Evolutionary conservation across 2,888 invertebrate genomes (phyloP).

Genomic region (Drosophila parthenogenetica): DNA sequence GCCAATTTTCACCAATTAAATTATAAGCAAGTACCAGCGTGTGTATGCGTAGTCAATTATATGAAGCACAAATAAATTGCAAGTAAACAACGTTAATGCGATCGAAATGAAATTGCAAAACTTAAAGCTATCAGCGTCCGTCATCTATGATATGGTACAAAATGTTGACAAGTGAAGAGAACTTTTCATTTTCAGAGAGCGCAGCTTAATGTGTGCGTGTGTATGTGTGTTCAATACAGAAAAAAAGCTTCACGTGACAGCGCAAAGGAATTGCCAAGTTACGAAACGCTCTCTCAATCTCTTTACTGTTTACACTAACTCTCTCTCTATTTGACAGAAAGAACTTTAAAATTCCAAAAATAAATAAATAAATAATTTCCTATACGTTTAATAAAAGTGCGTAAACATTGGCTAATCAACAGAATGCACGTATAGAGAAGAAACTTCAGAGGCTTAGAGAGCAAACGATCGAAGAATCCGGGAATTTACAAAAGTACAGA

Average conservation of each 20-base stretch:
- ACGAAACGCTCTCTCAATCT: neutral
- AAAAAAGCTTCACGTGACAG: slow-evolving; percentile 6
- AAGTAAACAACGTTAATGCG: slow-evolving; percentile 36
- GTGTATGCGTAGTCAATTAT: slow-evolving; percentile 40
- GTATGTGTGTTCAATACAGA: slow-evolving; percentile 1
- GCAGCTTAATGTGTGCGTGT: slow-evolving; percentile 6
- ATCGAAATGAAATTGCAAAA: slow-evolving; percentile 32
- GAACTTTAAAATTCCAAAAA: slow-evolving; percentile 12
- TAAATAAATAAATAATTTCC: neutral
- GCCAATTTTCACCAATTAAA: slow-evolving; percentile 46
- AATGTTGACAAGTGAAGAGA: slow-evolving; percentile 45
- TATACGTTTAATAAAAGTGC: slow-evolving; percentile 1
- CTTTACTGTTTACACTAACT: neutral
- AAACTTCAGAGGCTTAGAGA: neutral
- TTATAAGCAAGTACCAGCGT: slow-evolving; percentile 8
- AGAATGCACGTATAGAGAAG: neutral
- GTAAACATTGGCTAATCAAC: slow-evolving; percentile 6
- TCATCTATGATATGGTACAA: slow-evolving; percentile 48
- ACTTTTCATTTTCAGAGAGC: slow-evolving; percentile 2
- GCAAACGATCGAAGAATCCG: neutral
- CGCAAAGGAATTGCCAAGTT: slow-evolving; percentile 25
- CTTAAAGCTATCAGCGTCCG: slow-evolving; percentile 51
- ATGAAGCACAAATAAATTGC: neutral
- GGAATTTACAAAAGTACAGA: neutral
- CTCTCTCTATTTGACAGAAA: slow-evolving; percentile 11